These are phyloP conservation scores for Drosophila baimaii DNA, from an alignment of 1,140 invertebrate genomes.

Conservation along the genomic window DNA sequence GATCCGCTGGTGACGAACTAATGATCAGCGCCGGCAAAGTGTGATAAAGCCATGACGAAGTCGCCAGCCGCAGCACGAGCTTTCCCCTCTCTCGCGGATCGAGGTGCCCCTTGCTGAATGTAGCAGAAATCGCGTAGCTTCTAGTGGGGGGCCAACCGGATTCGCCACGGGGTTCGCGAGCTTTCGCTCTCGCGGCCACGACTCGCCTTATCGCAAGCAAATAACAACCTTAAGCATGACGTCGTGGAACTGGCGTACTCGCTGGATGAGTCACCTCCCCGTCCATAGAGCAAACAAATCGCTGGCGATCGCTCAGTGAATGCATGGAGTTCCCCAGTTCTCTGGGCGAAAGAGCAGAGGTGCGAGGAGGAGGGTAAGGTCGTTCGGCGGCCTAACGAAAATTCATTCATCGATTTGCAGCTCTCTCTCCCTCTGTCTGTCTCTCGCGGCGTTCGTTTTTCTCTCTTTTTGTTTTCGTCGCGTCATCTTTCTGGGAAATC, in stretches of 20 bases:
- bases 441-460: background rate
- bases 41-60: slow-evolving; percentile 69
- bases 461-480: slow-evolving; percentile 25
- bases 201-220: slow-evolving; percentile 20
- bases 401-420: slow-evolving; percentile 73
- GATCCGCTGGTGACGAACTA: slow-evolving; percentile 58
- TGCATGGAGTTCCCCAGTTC: slow-evolving; percentile 67
- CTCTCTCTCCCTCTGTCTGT: slow-evolving; percentile 18
- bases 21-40: slow-evolving; percentile 57
- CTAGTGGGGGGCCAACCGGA: slow-evolving; percentile 2
- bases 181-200: slow-evolving; percentile 32
- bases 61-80: slow-evolving; percentile 36
- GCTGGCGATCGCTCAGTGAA: slow-evolving; percentile 10
- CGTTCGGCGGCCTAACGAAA: slow-evolving; percentile 55
- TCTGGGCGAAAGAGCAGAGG: background rate
- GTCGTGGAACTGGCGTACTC: slow-evolving; percentile 37
- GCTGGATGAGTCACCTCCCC: slow-evolving; percentile 56
- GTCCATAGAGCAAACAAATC: slow-evolving; percentile 27
- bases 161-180: slow-evolving; percentile 34
- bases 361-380: slow-evolving; percentile 44
- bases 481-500: slow-evolving; percentile 77
- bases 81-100: slow-evolving; percentile 20
- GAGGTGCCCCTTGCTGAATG: slow-evolving; percentile 28
- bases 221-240: slow-evolving; percentile 65
- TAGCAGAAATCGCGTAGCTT: background rate